phyloP scores from a whole-genome alignment of 2,888 invertebrate species.

The Xanthorhoe spadicearia region DNA sequence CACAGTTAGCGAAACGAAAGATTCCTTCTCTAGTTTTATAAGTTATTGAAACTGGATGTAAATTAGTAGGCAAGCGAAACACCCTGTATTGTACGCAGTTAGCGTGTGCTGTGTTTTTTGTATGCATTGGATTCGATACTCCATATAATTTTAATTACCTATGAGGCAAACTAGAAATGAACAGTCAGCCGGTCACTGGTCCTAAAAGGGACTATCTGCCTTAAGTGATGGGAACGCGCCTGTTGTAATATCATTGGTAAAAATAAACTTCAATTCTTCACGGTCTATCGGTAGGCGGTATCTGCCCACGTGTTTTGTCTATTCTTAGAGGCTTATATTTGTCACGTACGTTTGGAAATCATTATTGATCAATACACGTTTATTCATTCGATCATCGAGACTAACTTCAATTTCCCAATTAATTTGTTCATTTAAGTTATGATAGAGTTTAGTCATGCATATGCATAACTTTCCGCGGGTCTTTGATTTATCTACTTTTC shows the following conservation, averaged over 20 bases:
- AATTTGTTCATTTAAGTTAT: too few relatives aligned
- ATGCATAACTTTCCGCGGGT: background rate
- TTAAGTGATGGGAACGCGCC: constrained; percentile 27
- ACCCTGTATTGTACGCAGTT: too few relatives aligned
- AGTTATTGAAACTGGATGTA: too few relatives aligned
- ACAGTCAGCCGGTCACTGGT: too few relatives aligned
- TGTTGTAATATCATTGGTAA: constrained; percentile 43
- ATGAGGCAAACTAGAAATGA: too few relatives aligned
- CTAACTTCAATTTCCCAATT: constrained; percentile 12
- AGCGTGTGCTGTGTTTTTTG: too few relatives aligned
- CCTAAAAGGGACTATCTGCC: background rate
- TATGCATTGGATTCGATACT: too few relatives aligned
- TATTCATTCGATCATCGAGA: constrained; percentile 8
- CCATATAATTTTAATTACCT: too few relatives aligned
- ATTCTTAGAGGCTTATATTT: constrained; percentile 46
- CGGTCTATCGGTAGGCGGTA: constrained; percentile 53
- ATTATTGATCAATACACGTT: constrained; percentile 29
- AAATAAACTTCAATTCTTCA: constrained; percentile 49
- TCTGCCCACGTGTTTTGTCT: constrained; percentile 52
- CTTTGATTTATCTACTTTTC: constrained; percentile 12
- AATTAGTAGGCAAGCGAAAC: too few relatives aligned
- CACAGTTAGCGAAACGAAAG: too few relatives aligned
- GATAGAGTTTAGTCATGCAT: too few relatives aligned
- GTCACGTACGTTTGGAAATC: constrained; percentile 41
- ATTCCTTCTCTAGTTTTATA: too few relatives aligned